phyloP scores from a whole-genome alignment of 2,888 invertebrate genomes.

The Tridacna crocea region DNA sequence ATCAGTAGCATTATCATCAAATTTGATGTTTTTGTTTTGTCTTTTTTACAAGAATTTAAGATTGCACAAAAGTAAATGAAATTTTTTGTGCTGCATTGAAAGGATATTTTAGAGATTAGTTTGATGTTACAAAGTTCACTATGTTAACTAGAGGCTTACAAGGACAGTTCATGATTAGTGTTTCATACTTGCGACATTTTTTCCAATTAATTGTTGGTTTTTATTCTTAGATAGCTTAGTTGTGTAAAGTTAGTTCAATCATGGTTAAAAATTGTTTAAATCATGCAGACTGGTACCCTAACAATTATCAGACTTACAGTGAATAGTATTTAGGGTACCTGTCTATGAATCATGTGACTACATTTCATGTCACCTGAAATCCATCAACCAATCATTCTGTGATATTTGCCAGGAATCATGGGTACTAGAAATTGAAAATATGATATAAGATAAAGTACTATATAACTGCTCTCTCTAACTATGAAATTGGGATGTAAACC shows the following conservation, averaged over 20 bases:
- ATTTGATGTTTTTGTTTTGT: too few species aligned
- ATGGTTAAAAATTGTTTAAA: conserved; percentile 20
- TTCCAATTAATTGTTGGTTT: conserved; percentile 13
- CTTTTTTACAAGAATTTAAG: too few species aligned
- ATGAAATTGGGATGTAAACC: neutral
- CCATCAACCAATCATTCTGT: conserved; percentile 64
- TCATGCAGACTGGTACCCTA: too few species aligned
- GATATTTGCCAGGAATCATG: conserved; percentile 64
- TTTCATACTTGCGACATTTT: conserved; percentile 4
- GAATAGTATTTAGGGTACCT: neutral
- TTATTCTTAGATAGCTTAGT: conserved; percentile 27
- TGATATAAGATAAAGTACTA: neutral
- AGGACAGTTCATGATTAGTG: conserved; percentile 12
- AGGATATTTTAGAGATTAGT: neutral
- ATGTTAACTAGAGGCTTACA: conserved; percentile 4
- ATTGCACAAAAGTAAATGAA: too few species aligned
- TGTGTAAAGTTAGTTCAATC: conserved; percentile 4
- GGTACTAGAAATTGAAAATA: conserved; percentile 29
- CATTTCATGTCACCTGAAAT: conserved; percentile 54
- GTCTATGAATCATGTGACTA: conserved; percentile 21
- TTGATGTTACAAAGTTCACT: neutral
- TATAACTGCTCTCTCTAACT: neutral
- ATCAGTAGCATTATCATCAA: too few species aligned
- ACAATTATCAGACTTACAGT: too few species aligned
- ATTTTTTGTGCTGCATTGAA: too few species aligned